Evolutionary conservation across 2,113 vertebrate species (phyloP).

Genomic region (Irena cyanogastra): DNA sequence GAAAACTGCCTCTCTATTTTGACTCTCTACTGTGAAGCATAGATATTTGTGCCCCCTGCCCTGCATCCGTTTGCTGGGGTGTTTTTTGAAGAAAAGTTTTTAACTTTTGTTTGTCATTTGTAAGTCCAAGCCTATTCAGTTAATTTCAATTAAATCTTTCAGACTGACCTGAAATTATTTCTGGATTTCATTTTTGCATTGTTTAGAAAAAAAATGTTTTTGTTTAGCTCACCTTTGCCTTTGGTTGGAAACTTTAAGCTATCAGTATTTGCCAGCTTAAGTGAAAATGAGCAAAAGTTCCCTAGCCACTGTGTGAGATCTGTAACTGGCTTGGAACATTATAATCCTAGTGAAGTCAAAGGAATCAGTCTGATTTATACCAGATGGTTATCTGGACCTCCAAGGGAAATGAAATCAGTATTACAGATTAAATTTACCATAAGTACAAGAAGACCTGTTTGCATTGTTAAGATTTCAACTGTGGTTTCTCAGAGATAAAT

Average conservation of each 20-base stretch:
- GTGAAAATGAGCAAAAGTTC: not conserved
- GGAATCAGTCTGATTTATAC: not conserved
- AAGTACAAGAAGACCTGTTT: not conserved
- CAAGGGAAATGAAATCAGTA: not conserved
- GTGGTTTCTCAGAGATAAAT: not conserved
- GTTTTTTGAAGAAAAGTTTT: not conserved
- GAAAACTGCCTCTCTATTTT: not conserved
- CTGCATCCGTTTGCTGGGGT: fast-evolving
- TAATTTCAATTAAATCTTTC: not conserved
- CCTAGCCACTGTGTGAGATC: not conserved
- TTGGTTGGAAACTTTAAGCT: not conserved
- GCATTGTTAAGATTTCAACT: not conserved
- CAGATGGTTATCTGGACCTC: slow-evolving; percentile 8
- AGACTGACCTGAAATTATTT: not conserved
- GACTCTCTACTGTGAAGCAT: not conserved
- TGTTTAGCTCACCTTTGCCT: not conserved
- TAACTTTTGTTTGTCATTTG: not conserved
- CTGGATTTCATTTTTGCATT: not conserved
- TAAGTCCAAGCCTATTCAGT: not conserved
- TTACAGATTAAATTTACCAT: not conserved
- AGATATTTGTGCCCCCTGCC: not conserved
- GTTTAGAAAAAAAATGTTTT: not conserved
- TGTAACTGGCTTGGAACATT: not conserved
- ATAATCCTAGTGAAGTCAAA: not conserved
- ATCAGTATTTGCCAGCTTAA: not conserved